A percentile compares a stretch with the other conserved stretches of the same genome.
phyloP scores from a whole-genome alignment of 2,113 vertebrate genomes.

The Amazona guildingii region DNA sequence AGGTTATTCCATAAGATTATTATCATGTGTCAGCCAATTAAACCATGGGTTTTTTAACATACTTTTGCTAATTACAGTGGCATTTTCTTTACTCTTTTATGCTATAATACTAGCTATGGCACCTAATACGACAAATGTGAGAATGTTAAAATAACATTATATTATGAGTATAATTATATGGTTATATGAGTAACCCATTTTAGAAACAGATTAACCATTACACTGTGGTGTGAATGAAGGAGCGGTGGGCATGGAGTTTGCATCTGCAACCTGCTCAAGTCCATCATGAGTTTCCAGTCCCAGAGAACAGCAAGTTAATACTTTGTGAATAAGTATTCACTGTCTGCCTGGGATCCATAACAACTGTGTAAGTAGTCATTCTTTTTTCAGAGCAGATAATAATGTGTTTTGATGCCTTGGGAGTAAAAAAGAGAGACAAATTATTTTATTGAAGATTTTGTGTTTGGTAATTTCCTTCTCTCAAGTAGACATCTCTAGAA shows the following conservation, averaged over 20 bases:
- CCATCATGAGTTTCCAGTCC: not conserved
- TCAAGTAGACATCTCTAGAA: not conserved
- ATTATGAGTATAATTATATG: too few relatives aligned
- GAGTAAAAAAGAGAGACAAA: not conserved
- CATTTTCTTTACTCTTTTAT: not conserved
- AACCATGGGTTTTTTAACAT: not conserved
- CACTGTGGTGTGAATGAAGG: not conserved
- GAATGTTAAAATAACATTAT: not conserved
- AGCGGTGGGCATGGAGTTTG: accelerated
- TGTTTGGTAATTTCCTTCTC: not conserved
- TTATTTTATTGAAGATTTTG: not conserved
- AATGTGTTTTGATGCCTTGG: not conserved
- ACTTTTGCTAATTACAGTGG: not conserved
- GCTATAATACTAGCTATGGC: not conserved
- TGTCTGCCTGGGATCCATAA: not conserved
- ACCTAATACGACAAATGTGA: not conserved
- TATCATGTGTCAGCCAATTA: not conserved
- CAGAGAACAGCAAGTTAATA: not conserved
- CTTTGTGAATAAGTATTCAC: not conserved
- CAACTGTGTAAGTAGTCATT: not conserved
- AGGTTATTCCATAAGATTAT: not conserved
- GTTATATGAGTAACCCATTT: not conserved
- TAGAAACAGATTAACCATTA: not conserved
- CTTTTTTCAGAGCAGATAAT: not conserved
- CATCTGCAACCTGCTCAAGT: not conserved